Evolutionary conservation across 2,888 invertebrate genomes (phyloP).

Genomic region (Teleiodes luculella): DNA sequence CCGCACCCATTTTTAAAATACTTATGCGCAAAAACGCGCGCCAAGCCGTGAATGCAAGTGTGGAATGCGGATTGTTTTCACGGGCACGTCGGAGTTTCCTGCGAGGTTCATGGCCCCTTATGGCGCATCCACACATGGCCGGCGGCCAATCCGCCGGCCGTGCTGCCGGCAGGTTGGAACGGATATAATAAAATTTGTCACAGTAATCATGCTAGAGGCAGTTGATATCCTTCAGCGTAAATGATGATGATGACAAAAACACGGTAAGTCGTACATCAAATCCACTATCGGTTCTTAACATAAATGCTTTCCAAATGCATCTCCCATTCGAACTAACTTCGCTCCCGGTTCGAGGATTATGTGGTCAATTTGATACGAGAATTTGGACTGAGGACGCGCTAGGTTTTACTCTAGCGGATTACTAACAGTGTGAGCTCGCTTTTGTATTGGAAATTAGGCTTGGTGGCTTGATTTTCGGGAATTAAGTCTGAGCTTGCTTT

Average conservation of each 20-base stretch:
- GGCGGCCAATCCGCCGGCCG: no score
- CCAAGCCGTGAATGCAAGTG: no score
- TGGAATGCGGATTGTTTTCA: no score
- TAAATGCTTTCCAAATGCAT: not conserved
- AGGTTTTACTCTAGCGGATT: not conserved
- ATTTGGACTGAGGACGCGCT: slow-evolving; percentile 26
- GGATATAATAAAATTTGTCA: no score
- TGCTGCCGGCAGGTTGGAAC: no score
- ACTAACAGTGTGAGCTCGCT: not conserved
- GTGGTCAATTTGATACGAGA: slow-evolving; percentile 36
- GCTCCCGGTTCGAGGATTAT: slow-evolving; percentile 30
- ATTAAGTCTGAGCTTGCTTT: not conserved
- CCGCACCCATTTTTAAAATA: no score
- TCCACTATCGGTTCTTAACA: not conserved
- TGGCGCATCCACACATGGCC: no score
- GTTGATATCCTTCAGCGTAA: no score
- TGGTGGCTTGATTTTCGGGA: not conserved
- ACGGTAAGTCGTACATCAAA: not conserved
- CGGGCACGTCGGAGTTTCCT: no score
- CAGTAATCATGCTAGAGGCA: no score
- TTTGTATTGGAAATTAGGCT: not conserved
- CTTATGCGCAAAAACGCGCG: no score
- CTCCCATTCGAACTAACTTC: slow-evolving; percentile 23
- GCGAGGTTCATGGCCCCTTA: no score
- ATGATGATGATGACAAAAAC: not conserved